phyloP scores from a whole-genome alignment of 2,888 invertebrate species.

The Drosophila koepferae region DNA sequence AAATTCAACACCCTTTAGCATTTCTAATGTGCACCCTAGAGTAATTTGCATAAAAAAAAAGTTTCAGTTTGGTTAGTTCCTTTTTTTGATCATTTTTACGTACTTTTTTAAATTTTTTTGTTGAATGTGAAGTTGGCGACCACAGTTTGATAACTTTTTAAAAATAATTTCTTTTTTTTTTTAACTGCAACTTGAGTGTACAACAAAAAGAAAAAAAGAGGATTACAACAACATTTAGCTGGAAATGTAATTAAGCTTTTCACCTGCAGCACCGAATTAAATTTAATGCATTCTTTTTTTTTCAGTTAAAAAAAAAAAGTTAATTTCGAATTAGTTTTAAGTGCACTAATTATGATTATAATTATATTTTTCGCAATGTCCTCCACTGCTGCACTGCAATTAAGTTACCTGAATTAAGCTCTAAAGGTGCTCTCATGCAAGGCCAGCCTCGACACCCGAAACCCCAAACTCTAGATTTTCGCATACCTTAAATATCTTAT shows the following conservation, averaged over 20 bases:
- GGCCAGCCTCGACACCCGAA: neutral
- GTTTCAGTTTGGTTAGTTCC: conserved; percentile 44
- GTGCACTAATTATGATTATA: conserved; percentile 68
- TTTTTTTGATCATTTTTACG: neutral
- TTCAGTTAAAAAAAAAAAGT: conserved; percentile 9
- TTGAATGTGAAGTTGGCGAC: conserved; percentile 36
- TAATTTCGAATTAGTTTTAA: conserved; percentile 53
- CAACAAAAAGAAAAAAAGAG: conserved; percentile 19
- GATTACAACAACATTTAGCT: conserved; percentile 21
- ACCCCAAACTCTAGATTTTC: neutral
- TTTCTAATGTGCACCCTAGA: conserved; percentile 64
- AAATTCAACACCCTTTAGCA: conserved; percentile 63
- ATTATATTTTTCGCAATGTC: conserved; percentile 56
- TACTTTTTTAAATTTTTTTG: conserved; percentile 3
- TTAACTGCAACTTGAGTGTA: conserved; percentile 47
- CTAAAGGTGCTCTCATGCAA: neutral
- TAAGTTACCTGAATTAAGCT: conserved; percentile 17
- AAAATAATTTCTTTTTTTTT: conserved; percentile 45
- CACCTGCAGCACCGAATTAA: conserved; percentile 61
- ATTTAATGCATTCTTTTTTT: conserved; percentile 35
- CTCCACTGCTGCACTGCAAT: conserved; percentile 29
- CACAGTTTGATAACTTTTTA: conserved; percentile 48
- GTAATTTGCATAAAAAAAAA: conserved; percentile 72
- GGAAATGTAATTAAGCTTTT: conserved; percentile 60
- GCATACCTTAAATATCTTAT: conserved; percentile 25